phyloP scores from a whole-genome alignment of 2,797 vertebrate species.

The Mareca penelope region DNA sequence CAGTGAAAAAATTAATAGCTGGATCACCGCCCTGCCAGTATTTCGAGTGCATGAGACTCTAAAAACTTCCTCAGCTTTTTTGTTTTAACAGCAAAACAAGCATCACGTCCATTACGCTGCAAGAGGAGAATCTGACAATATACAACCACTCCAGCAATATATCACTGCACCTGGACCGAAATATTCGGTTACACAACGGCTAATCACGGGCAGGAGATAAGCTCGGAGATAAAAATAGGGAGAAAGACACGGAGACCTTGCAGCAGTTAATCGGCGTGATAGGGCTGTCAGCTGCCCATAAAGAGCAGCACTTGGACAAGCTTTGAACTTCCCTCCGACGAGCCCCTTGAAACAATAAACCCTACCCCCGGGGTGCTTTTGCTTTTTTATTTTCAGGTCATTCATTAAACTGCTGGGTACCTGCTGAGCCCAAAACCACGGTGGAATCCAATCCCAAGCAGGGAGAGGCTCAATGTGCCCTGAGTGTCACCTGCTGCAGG shows the following conservation, averaged over 20 bases:
- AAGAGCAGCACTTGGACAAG: neutral
- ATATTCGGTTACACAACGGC: constrained; percentile 63
- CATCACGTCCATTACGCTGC: neutral
- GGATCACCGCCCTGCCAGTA: neutral
- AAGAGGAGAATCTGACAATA: neutral
- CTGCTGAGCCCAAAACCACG: neutral
- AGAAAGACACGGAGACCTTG: constrained; percentile 51
- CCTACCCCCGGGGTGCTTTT: neutral
- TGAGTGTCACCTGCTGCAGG: neutral
- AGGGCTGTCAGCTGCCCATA: constrained; percentile 24
- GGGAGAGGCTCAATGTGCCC: neutral
- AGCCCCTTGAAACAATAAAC: neutral
- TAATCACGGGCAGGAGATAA: constrained; percentile 60
- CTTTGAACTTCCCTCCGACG: neutral
- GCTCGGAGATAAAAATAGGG: constrained; percentile 58
- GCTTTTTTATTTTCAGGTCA: constrained; percentile 17
- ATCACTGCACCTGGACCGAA: constrained; percentile 53
- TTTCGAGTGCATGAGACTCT: neutral
- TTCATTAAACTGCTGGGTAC: neutral
- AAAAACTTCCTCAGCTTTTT: neutral
- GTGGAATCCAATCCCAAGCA: neutral
- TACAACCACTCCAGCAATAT: neutral
- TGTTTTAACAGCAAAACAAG: neutral
- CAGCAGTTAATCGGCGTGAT: constrained; percentile 41
- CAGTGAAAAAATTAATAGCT: constrained; percentile 3